These are phyloP conservation scores for Neodiprion lecontei DNA, from an alignment of 1,140 invertebrate species.

Conservation along the genomic window DNA sequence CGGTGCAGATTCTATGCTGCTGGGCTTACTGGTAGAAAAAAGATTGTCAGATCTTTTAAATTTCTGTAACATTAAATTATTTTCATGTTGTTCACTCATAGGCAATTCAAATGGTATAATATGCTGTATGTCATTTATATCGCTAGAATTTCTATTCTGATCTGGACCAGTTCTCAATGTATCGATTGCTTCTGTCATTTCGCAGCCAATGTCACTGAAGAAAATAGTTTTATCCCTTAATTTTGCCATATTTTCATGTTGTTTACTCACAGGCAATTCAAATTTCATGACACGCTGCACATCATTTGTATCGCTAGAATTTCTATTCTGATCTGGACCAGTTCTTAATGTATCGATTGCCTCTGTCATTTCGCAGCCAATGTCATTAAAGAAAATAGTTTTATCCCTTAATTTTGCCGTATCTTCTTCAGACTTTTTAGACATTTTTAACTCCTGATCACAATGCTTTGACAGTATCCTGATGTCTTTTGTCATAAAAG, in stretches of 20 bases:
- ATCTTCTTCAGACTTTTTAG: neutral
- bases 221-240: neutral
- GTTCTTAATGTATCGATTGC: neutral
- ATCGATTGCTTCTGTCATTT: conserved; percentile 1
- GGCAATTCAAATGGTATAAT: neutral
- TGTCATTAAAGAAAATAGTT: neutral
- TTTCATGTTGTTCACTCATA: no score
- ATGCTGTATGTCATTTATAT: neutral
- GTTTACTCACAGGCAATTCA: neutral
- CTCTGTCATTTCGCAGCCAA: neutral
- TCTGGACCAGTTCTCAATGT: neutral
- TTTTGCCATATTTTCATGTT: neutral
- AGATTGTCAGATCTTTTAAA: no score
- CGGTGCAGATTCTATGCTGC: no score
- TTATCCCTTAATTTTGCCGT: neutral
- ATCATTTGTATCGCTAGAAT: neutral
- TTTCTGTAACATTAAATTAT: no score
- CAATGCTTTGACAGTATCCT: no score
- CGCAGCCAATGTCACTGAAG: neutral
- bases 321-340: neutral
- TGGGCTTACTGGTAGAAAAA: no score
- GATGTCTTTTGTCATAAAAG: no score
- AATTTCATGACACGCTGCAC: no score
- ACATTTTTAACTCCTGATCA: neutral
- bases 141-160: neutral